phyloP scores from a whole-genome alignment of 2,888 invertebrate species.

The Ophion slaviceki region DNA sequence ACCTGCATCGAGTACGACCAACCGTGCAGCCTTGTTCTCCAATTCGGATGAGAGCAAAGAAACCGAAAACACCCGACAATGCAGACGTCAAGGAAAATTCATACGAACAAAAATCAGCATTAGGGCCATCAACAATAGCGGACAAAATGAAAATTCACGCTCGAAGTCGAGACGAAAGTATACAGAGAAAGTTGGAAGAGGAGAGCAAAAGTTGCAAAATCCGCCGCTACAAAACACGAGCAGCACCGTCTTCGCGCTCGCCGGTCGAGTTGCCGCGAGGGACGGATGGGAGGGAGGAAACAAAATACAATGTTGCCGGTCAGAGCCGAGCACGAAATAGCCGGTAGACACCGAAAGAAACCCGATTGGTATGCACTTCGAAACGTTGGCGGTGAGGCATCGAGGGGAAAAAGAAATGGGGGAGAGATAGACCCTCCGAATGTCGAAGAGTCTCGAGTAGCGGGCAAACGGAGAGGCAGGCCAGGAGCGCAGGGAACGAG shows the following conservation, averaged over 20 bases:
- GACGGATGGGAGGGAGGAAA: conserved; percentile 7
- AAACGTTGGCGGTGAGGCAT: conserved; percentile 66
- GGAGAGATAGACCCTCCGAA: conserved; percentile 40
- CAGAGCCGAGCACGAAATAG: conserved; percentile 34
- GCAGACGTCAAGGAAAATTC: no score
- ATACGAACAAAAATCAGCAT: no score
- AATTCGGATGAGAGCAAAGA: no score
- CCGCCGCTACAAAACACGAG: conserved; percentile 39
- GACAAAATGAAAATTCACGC: background rate
- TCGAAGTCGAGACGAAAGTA: background rate
- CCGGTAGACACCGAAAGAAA: conserved; percentile 40
- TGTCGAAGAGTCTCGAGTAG: conserved; percentile 50
- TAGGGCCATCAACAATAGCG: background rate
- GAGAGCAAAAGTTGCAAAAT: background rate
- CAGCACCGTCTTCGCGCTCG: conserved; percentile 59
- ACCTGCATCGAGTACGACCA: conserved; percentile 56
- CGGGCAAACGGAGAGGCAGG: conserved; percentile 52
- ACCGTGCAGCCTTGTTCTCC: background rate
- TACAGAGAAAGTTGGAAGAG: conserved; percentile 25
- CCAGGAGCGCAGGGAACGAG: conserved; percentile 67
- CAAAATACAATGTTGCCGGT: conserved; percentile 62
- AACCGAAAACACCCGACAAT: no score
- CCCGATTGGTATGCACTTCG: conserved; percentile 48
- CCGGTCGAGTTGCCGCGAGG: background rate
- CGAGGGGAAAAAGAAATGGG: conserved; percentile 59